Base-by-base conservation (phyloP, 2,797 vertebrate species). In the Sebastes taczanowskii region DNA sequence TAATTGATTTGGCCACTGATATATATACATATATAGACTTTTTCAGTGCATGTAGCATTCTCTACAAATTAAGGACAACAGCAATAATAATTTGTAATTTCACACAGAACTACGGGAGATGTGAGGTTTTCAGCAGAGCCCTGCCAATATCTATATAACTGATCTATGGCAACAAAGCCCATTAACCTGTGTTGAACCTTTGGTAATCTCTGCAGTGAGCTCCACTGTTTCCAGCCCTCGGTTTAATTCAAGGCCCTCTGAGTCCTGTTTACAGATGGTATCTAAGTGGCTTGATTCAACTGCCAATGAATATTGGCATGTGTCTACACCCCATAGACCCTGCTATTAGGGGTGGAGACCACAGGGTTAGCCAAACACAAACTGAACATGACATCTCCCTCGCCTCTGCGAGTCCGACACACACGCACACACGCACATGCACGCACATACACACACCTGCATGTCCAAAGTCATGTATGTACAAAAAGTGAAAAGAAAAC, bases 211-310 rank as follows among this genome's bases (percentile, higher is more conserved):
- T 86, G 82, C 86, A 88, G 76, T 89, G 90, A 91, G 91, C 88
- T 84, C 67, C 80, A 80, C 85, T 88, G 86, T 91, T 90, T 91
- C 84, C 84, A 85, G 86, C 79, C 86, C 79, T 80, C 60, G 18
- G 88, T 91, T 92, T 94, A 94, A 94, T 94, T 93, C 92, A 90
- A 89, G 88, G 88, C 91, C 92, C 91, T 91, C 89, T 85, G 93
- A 93, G 92, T 92, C 90, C 89, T 95, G 94, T 92, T 94, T 95
- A 94, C 92, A 95, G 90, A 93, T 94, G 92, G 85, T 95, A 94
- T 92, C 94, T 96, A 95, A 94, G 92, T 92, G 92, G 93, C 92
- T 95, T 97, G 94, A 96, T 97, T 93, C 94, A 95, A 94, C 94
- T 95, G 94, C 94, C 92, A 93, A 94, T 95, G 95, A 96, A 95